A percentile compares a stretch with the other conserved stretches of the same genome.
Evolutionary conservation across 1,140 invertebrate species (phyloP).

Genomic region (Drosophila tropicalis): DNA sequence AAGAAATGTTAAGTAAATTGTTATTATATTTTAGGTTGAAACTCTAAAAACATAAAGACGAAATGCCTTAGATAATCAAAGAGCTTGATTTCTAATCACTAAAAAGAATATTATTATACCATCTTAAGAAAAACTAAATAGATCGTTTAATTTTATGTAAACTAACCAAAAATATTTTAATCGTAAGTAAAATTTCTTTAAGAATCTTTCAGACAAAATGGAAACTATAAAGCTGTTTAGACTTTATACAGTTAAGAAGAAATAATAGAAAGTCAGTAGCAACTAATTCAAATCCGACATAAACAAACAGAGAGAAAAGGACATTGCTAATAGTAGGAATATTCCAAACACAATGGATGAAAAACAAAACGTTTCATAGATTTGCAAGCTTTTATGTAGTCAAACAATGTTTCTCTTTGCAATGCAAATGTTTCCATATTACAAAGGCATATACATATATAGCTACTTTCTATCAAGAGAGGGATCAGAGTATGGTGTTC

Average conservation of each 20-base stretch:
- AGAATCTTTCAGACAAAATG: too few species aligned
- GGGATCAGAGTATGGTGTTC: too few species aligned
- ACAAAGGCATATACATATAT: neutral
- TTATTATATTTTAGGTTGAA: neutral
- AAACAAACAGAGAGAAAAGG: neutral
- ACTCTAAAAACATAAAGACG: too few species aligned
- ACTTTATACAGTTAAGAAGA: neutral
- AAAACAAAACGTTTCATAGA: slow-evolving; percentile 11
- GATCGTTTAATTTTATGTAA: too few species aligned
- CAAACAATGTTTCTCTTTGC: neutral
- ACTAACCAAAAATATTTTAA: too few species aligned
- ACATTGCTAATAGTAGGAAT: neutral
- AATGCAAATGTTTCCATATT: neutral
- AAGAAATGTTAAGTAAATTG: slow-evolving; percentile 18
- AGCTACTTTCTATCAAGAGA: neutral
- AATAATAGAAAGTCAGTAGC: neutral
- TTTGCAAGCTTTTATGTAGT: neutral
- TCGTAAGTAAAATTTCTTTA: too few species aligned
- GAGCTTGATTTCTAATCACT: too few species aligned
- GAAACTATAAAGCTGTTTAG: neutral
- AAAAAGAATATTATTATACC: too few species aligned
- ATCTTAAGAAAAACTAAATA: too few species aligned
- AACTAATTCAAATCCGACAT: neutral
- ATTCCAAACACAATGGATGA: neutral
- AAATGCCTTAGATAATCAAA: too few species aligned